Base-by-base conservation (phyloP, 2,888 invertebrate species). In the Mimachlamys varia region DNA sequence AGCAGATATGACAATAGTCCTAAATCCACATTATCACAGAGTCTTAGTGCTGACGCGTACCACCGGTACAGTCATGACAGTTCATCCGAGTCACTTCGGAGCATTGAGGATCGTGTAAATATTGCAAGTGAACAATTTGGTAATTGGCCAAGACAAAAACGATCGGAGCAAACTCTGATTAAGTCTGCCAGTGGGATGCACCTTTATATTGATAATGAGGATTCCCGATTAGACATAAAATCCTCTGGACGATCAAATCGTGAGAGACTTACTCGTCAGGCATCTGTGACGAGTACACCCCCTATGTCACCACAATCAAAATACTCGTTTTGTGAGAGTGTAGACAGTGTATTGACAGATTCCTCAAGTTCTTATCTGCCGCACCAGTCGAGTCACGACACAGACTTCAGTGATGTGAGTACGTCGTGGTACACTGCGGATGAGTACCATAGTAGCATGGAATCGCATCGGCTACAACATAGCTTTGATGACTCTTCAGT, bases 171-270 rank as follows among this genome's bases (percentile, higher is more conserved):
- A 89, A 94, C 94, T 33, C 91, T 96, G 27, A 91, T 94, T 19
- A 96, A 96, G 91, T 96, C 96, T 17, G 94, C 94, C 49, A 96
- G 96, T 94, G 96, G 96, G 90, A 94, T 94, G 89, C 95, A 95
- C 92, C 92, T 96, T 89, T 95, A 94, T 91, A 92, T 95, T 53
- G 93, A 95, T 88, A 94, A 95, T 37, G 94, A 93, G 33, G 90
- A 44, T 88, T 90, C 89, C 88, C 88, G 88, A 89, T 62, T 62
- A 55, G 93, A 93, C 87, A 92, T 90, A 91, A 89, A 89, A 90
- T 89, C 92, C 91, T 27, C 88, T 89, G 50, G 89, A 90, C 88
- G 89, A 44, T 37, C 87, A 88, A 58, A 58, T 15, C 88, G 76
- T 88, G 88, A 76, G 33, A 89, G 89, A 49, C 88, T 91, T 27